Base-by-base conservation (phyloP, 2,888 invertebrate genomes). In the Nasonia oneida region DNA sequence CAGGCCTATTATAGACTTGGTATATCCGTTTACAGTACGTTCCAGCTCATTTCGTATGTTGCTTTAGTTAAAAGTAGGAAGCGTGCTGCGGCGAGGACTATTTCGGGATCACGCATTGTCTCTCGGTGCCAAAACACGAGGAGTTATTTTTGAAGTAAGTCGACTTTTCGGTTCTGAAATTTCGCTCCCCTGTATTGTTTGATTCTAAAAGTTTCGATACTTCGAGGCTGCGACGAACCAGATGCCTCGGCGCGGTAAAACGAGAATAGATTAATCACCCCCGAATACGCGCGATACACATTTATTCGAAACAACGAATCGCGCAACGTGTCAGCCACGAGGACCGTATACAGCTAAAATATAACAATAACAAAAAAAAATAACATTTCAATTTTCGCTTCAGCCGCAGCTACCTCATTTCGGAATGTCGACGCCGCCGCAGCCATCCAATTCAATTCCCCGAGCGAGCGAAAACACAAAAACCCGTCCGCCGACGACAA, bases 31-130 rank as follows among this genome's bases (percentile, higher is more conserved):
- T 86, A 86, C 78, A 77, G 77, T 61, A 61, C 57, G n/a, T 77
- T 76, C 74, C 80, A 83, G 86, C 83, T 86, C 80, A 83, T 83
- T 83, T 86, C 76, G 83, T 83, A 76, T 86, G 83, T 80, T 83
- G 50, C 23, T 83, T 86, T 83, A 86, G 80, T 86, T 86, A 80
- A 83, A 86, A 86, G 82, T 83, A 75, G 83, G 74, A 37, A 47
- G 29, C 39, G 39, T 57, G 47, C 57, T 29, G 29, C 29, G 29
- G 29, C 70, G 70, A 23, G 83, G 37, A 5, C 50, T 86, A 86
- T 86, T 86, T 86, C 29, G 18, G 75, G 86, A 78, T 81, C 73
- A 42, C 50, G 80, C 70, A 85, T 81, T 83, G 86, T 83, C 74
- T 74, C 33, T 8, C 67, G 42, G n/a, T 79, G 64, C 29, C 79